Evolutionary conservation across 2,888 invertebrate species (phyloP), one percentile per base, ranked within the genome.

Genomic region (Anaspis maculata): DNA sequence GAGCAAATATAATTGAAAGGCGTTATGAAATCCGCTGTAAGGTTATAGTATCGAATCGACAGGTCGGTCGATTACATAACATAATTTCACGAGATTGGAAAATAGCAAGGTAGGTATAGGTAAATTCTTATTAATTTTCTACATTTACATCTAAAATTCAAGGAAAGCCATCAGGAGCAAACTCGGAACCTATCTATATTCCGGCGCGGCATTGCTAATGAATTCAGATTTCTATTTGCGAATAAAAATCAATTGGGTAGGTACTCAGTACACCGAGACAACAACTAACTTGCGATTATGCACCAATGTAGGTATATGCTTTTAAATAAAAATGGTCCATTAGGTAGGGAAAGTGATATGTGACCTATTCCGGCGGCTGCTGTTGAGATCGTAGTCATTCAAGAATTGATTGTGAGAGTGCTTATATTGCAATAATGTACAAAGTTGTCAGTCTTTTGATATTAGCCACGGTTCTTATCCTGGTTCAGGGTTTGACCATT

Each of bases 291-390:
- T n/a, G n/a, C n/a, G n/a, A n/a, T n/a, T n/a, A n/a, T n/a, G n/a
- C n/a, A n/a, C n/a, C n/a, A n/a, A n/a, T n/a, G n/a, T n/a, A n/a
- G n/a, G n/a, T n/a, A n/a, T n/a, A n/a, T n/a, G n/a, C n/a, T n/a
- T n/a, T n/a, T n/a, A n/a, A n/a, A n/a, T n/a, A 36, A 35, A 37
- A 32, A 32, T 24, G 25, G 30, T 33, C 27, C 33, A 27, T 13
- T 32, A 27, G 23, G 40, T 30, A 41, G 43, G 41, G 43, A 43
- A 43, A 43, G 43, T 41, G 30, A 42, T 43, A 38, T 42, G 32
- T 38, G 43, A 37, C 34, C 41, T 31, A 37, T 31, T 33, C 32
- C 19, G 13, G 32, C 32, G 11, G 24, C 25, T 14, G 15, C 25
- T n/a, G n/a, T n/a, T n/a, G 15, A 26, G 32, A 26, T 13, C 24